Conservation (phyloP, 2,797 vertebrate genomes). For the Sebastes vulpes region DNA sequence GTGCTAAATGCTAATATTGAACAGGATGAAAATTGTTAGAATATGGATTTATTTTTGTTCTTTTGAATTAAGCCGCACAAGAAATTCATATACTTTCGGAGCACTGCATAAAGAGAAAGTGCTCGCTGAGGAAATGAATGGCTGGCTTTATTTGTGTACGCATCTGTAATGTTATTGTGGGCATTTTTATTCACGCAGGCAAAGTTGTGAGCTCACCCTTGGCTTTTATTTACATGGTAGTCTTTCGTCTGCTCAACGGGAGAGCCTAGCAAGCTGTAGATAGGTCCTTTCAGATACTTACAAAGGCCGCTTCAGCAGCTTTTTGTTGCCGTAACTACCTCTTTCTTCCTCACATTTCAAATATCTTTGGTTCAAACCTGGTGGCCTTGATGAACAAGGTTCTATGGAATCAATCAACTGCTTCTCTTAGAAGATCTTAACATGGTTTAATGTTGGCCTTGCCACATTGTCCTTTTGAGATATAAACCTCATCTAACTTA, state of each 20-base stretch:
- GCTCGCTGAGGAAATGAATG: slow-evolving; percentile 65
- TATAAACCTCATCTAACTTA: slow-evolving; percentile 83
- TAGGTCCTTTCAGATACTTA: slow-evolving; percentile 81
- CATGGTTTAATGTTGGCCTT: slow-evolving; percentile 85
- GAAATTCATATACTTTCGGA: slow-evolving; percentile 58
- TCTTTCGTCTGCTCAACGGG: slow-evolving; percentile 79
- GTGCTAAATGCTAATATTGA: neutral
- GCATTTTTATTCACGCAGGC: slow-evolving; percentile 77
- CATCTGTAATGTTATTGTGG: slow-evolving; percentile 81
- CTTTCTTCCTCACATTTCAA: slow-evolving; percentile 86
- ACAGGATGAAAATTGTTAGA: slow-evolving; percentile 9
- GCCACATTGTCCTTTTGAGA: slow-evolving; percentile 85
- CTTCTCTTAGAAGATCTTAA: slow-evolving; percentile 84
- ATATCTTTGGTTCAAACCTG: slow-evolving; percentile 86
- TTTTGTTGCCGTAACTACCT: slow-evolving; percentile 86
- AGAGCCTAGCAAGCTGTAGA: slow-evolving; percentile 80
- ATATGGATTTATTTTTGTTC: slow-evolving; percentile 39
- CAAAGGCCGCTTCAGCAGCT: slow-evolving; percentile 83
- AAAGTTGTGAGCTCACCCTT: slow-evolving; percentile 83
- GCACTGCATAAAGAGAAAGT: slow-evolving; percentile 55
- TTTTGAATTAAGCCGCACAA: slow-evolving; percentile 44
- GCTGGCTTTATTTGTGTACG: slow-evolving; percentile 77
- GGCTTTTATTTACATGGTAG: slow-evolving; percentile 85
- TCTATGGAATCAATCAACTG: slow-evolving; percentile 86
- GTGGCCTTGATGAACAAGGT: slow-evolving; percentile 87